Conservation (phyloP, 2,797 vertebrate species). For the Steatocranus sp. region DNA sequence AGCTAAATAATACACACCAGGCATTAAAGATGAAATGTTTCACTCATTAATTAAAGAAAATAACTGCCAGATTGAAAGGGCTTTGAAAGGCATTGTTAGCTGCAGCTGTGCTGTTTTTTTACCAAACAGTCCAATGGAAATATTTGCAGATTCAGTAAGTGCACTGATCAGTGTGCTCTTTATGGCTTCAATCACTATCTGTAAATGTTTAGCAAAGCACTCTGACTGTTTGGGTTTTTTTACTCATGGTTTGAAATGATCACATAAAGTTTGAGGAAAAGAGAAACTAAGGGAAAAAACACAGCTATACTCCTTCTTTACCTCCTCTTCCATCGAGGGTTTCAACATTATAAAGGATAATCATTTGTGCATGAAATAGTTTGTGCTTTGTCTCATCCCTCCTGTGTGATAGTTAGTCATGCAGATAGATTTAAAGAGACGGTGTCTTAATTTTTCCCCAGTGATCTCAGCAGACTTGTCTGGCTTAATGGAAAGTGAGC, state of each 20-base stretch:
- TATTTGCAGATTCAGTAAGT: not conserved
- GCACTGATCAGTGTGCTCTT: not conserved
- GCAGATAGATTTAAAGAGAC: slow-evolving; percentile 43
- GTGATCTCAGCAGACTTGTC: slow-evolving; percentile 19
- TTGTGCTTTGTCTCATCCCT: slow-evolving; percentile 2
- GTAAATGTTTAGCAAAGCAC: slow-evolving; percentile 16
- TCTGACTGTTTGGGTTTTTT: not conserved
- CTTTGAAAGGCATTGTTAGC: not conserved
- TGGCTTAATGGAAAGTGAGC: slow-evolving; percentile 13
- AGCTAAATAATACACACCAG: not conserved
- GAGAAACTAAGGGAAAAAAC: not conserved
- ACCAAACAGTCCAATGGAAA: not conserved
- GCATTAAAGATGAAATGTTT: not conserved
- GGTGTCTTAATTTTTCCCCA: slow-evolving; percentile 9
- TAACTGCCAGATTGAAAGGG: not conserved
- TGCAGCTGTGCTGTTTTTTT: not conserved
- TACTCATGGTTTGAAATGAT: not conserved
- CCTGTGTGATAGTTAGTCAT: slow-evolving; percentile 41
- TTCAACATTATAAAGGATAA: slow-evolving; percentile 11
- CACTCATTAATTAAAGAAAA: not conserved
- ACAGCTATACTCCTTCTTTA: not conserved
- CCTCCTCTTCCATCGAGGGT: not conserved
- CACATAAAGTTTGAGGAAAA: not conserved
- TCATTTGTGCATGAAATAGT: not conserved
- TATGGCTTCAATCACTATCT: not conserved